Percentiles rank a stretch among this genome's conserved stretches.
Evolutionary conservation across 2,888 invertebrate species (phyloP).

Genomic region (Polydrusus cervinus): DNA sequence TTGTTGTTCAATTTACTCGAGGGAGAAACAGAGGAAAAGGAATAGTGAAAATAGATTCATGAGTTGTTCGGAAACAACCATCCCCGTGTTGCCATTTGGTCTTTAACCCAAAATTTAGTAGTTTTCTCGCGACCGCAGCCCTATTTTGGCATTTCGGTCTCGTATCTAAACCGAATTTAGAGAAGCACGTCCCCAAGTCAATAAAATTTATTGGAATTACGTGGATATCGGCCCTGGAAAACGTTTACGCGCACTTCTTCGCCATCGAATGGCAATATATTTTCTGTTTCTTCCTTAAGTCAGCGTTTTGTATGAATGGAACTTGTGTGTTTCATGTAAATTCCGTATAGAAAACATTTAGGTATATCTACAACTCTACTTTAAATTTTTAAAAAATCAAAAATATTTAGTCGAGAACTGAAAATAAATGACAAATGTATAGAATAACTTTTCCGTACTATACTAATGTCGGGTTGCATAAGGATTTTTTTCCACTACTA

Average conservation of each 20-base stretch:
- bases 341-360: slow-evolving; percentile 4
- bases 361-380: not conserved
- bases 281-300: slow-evolving; percentile 11
- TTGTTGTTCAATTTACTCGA: not conserved
- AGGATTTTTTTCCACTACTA: too few relatives aligned
- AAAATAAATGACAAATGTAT: too few relatives aligned
- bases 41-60: slow-evolving; percentile 19
- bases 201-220: slow-evolving; percentile 71
- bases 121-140: slow-evolving; percentile 34
- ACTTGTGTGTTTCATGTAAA: slow-evolving; percentile 3
- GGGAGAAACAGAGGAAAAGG: not conserved
- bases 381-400: too few relatives aligned
- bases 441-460: too few relatives aligned
- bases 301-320: slow-evolving; percentile 20
- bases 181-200: slow-evolving; percentile 68
- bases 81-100: slow-evolving; percentile 17
- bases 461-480: too few relatives aligned
- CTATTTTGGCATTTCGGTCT: slow-evolving; percentile 43
- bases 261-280: slow-evolving; percentile 23
- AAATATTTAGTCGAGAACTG: too few relatives aligned
- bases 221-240: slow-evolving; percentile 65
- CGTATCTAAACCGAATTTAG: slow-evolving; percentile 67
- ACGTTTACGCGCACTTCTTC: slow-evolving; percentile 45
- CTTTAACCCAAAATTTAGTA: slow-evolving; percentile 43
- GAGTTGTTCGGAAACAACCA: slow-evolving; percentile 13